A percentile compares a stretch with the other conserved stretches of the same genome.
Evolutionary conservation across 1,140 invertebrate genomes (phyloP).

Genomic region (Plutomurus gul): DNA sequence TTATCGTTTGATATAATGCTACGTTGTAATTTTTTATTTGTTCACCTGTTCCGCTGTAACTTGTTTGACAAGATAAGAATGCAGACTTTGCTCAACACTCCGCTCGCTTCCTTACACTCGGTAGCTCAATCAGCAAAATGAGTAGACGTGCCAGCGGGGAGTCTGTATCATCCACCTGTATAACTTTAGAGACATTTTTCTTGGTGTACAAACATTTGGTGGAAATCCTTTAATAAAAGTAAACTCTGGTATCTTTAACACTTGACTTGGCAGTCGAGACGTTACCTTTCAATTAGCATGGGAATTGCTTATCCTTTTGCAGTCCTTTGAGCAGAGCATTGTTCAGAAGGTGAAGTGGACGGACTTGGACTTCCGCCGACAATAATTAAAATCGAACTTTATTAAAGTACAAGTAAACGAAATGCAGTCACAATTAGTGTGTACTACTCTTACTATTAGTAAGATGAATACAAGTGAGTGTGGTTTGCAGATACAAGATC

Average conservation of each 20-base stretch:
- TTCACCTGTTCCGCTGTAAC: not conserved
- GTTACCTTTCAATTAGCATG: too few relatives aligned
- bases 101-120: too few relatives aligned
- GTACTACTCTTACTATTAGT: not conserved
- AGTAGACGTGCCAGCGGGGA: not conserved
- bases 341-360: slow-evolving; percentile 7
- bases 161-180: too few relatives aligned
- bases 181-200: too few relatives aligned
- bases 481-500: not conserved
- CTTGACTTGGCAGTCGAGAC: too few relatives aligned
- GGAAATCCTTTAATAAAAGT: too few relatives aligned
- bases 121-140: too few relatives aligned
- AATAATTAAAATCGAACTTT: slow-evolving; percentile 20
- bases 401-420: too few relatives aligned
- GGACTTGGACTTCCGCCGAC: not conserved
- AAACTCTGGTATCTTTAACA: too few relatives aligned
- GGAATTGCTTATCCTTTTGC: not conserved
- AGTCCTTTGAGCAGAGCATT: not conserved
- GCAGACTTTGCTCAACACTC: too few relatives aligned
- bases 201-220: too few relatives aligned
- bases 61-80: not conserved
- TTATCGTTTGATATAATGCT: not conserved
- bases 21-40: not conserved
- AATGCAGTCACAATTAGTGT: not conserved
- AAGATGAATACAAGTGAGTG: not conserved